Base-by-base conservation (phyloP, 2,888 invertebrate species). In the Sabatieria punctata region DNA sequence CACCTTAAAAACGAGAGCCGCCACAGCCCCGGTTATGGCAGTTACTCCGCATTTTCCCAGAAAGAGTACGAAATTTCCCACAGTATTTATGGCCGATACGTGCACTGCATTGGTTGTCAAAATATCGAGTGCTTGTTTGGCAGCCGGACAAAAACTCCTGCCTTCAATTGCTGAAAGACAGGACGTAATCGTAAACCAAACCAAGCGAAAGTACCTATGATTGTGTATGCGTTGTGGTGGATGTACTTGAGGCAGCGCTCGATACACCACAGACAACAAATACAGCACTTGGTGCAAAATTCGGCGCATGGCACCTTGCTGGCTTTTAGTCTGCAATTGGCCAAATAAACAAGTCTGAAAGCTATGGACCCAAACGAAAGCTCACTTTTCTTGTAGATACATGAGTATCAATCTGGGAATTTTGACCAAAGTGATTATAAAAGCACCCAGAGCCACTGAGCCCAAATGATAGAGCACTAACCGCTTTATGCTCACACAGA, bases 141-240 rank as follows among this genome's bases (percentile, higher is more conserved):
- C 85, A 36, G 88, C 85, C 58, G 82, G 79, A 63, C 86, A 89
- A 67, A 89, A 89, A 65, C 82, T 78, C 49, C 80, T 80, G 45
- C 88, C 82, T 67, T 85, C 84, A 58, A 89, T 85, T 11, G 88
- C 67, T 67, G 60, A 37, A 58, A 60, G n/a, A n/a, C n/a, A n/a
- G n/a, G n/a, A n/a, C 13, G 33, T 33, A 13, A 33, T 33, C 33
- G 33, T 33, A 33, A 33, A 33, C n/a, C n/a, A 33, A 33, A 33
- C 11, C n/a, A 33, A 33, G 11, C 33, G 47, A 8, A 60, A 64
- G 59, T 53, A 70, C 71, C 85, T 50, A 89, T 81, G 41, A 89
- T 82, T 1, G 88, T 86, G 63, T 89, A 91, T 0, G 89, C 89
- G 66, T 91, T 91, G 64, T 86, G 85, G 68, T 88, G 88, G 61